Evolutionary conservation across 2,888 invertebrate genomes (phyloP), one percentile per base, ranked within the genome.

Genomic region (Anarsia innoxiella): DNA sequence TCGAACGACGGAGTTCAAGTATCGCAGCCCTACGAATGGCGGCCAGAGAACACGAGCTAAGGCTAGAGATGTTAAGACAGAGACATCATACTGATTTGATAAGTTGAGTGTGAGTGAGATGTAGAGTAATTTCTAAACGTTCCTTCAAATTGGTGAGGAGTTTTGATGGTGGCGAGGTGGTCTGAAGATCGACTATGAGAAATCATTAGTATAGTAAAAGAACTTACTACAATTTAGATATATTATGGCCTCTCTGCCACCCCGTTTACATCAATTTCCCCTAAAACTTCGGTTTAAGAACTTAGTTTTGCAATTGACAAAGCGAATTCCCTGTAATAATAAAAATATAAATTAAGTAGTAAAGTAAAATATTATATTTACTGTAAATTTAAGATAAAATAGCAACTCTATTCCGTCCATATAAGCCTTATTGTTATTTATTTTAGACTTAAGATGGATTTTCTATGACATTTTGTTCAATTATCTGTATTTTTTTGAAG

Each of bases 11-110:
- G 53, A 93, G 93, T 53, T 94, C 93, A 16, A 95, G 95, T 59
- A 96, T 96, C 53, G 95, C 95, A 0, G 92, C 94, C 0, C 78
- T 96, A 25, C 86, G 96, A 48, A 87, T 95, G 56, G 95, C 95
- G 52, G 96, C 96, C 1, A 87, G 96, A 35, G 96, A 96, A 67
- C 95, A 96, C 66, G 95, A 96, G 69, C 77, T 95, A 31, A 89
- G 94, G 64, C 80, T 95, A 54, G 95, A 94, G 71, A 90, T 94
- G 88, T 67, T 94, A 37, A 87, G 94, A 36, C 93, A 94, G 59
- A 90, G 92, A 62, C 91, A 90, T 27, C 88, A 88, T 40, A 86
- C 88, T 1, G 93, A 94, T 72, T 86, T 93, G 56, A 91, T 93
- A 65, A 94, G 93, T 88, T 94, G 90, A 90, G 79, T 66, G 46